phyloP scores from a whole-genome alignment of 2,888 invertebrate species.

The Caenorhabditis sp. region DNA sequence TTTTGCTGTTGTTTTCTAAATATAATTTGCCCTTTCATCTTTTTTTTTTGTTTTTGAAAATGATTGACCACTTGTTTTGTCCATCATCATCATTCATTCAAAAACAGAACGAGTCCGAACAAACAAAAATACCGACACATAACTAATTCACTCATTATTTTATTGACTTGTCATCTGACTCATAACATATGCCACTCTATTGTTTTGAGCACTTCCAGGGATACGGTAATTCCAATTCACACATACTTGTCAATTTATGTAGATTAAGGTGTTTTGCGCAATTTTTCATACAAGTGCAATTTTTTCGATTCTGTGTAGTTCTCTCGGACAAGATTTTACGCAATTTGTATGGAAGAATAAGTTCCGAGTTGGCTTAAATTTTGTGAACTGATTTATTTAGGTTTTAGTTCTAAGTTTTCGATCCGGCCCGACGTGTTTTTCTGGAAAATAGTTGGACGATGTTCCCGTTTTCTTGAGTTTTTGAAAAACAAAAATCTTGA shows the following conservation, averaged over 20 bases:
- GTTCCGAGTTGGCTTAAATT: too few species aligned
- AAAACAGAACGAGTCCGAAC: not conserved
- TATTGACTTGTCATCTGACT: not conserved
- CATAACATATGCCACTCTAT: not conserved
- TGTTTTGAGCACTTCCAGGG: not conserved
- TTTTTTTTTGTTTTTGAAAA: not conserved
- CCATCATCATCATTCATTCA: not conserved
- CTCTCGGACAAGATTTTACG: too few species aligned
- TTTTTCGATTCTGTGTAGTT: too few species aligned
- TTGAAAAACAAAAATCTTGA: too few species aligned
- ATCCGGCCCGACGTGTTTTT: too few species aligned
- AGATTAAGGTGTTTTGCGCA: not conserved
- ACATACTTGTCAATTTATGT: not conserved
- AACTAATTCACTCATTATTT: not conserved
- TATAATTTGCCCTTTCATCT: not conserved
- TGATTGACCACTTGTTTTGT: too few species aligned
- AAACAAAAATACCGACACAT: not conserved
- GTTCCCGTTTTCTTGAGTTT: too few species aligned
- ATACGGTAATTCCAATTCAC: not conserved
- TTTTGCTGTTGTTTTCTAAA: not conserved
- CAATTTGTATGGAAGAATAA: too few species aligned
- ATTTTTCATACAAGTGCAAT: not conserved
- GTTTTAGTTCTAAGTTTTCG: too few species aligned
- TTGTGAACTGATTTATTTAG: too few species aligned
- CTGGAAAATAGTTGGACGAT: too few species aligned